Conservation (phyloP, 2,113 vertebrate genomes). For the Microtus ochrogaster region DNA sequence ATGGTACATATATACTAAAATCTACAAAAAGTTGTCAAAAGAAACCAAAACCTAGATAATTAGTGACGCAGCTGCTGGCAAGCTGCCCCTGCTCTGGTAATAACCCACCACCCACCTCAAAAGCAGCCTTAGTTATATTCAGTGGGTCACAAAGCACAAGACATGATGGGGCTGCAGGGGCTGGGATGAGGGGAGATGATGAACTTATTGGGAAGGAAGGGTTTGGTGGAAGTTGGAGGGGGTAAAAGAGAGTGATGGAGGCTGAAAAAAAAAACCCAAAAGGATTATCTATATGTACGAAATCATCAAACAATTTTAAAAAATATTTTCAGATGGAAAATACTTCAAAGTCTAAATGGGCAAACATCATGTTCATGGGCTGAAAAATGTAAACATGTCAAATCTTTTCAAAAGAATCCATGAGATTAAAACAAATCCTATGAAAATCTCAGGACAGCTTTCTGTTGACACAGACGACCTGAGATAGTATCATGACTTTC, state of each 20-base stretch:
- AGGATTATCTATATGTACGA: background rate
- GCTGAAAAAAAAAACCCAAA: background rate
- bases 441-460: background rate
- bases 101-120: background rate
- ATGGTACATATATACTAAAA: background rate
- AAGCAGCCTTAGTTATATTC: background rate
- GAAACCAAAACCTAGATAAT: background rate
- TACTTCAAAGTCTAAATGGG: background rate
- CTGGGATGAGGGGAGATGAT: background rate
- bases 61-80: background rate
- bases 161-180: too few relatives aligned
- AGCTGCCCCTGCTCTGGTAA: background rate
- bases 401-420: background rate
- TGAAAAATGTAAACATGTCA: background rate
- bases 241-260: too few relatives aligned
- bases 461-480: background rate
- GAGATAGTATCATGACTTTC: background rate
- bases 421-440: background rate
- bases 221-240: background rate
- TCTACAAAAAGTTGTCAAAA: background rate
- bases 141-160: background rate
- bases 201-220: background rate
- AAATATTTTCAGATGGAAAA: background rate
- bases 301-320: background rate
- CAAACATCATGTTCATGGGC: background rate